These are phyloP conservation scores for Ormyrus nitidulus DNA, from an alignment of 2,888 invertebrate species.

Conservation along the genomic window DNA sequence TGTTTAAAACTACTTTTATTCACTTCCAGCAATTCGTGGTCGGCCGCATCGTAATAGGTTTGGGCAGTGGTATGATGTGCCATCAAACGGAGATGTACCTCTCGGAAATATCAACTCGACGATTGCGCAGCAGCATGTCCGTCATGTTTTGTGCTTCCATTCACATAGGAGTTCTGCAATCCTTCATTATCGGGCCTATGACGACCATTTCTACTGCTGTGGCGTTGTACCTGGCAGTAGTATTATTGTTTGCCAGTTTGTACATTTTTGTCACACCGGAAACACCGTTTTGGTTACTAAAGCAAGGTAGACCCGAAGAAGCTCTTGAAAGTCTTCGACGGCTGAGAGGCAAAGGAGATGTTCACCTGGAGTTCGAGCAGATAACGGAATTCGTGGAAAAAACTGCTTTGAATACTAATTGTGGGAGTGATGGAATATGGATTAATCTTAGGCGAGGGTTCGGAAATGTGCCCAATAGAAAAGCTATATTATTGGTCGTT, in stretches of 20 bases:
- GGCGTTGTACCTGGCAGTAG: conserved; percentile 44
- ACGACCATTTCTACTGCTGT: conserved; percentile 42
- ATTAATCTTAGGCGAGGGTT: conserved; percentile 1
- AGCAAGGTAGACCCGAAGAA: conserved; percentile 44
- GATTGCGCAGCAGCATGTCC: conserved; percentile 50
- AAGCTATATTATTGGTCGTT: conserved; percentile 52
- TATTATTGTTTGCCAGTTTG: not conserved
- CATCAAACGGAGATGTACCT: conserved; percentile 56
- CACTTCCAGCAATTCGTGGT: conserved; percentile 46
- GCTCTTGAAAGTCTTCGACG: conserved; percentile 42
- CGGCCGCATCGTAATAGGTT: conserved; percentile 47
- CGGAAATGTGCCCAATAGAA: conserved; percentile 39
- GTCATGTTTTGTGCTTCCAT: conserved; percentile 49
- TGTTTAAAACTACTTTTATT: too few relatives aligned
- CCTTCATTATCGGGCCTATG: conserved; percentile 42
- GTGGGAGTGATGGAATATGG: conserved; percentile 10
- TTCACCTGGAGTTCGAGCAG: conserved; percentile 46
- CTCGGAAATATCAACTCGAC: conserved; percentile 47
- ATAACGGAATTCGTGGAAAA: conserved; percentile 50
- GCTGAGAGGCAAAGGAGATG: conserved; percentile 41
- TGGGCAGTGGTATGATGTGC: conserved; percentile 47
- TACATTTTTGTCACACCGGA: conserved; percentile 42
- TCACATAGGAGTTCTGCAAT: conserved; percentile 53
- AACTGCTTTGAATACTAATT: not conserved
- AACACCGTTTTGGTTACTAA: conserved; percentile 55